Base-by-base conservation (phyloP, 2,797 vertebrate genomes). In the Thaleichthys pacificus region DNA sequence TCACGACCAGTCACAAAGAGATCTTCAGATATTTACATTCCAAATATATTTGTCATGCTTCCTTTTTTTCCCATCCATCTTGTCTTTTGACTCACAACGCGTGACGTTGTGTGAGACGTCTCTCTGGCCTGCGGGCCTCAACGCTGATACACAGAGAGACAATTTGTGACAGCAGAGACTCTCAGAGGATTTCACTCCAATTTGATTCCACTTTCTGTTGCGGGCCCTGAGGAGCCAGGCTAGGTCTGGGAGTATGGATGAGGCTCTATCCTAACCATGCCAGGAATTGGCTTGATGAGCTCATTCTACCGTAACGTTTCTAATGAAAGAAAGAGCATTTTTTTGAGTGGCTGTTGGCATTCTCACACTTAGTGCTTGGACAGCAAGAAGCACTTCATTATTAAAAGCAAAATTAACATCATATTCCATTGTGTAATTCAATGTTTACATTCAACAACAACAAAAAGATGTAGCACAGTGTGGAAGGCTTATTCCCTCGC, bases 381-480 rank as follows among this genome's bases (percentile, higher is more conserved):
- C 42, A 47, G 42, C 42, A 47, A 47, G 62, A 67, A 77, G 82
- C 76, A 74, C 70, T 75, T 42, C 12, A 42, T 42, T 12, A 42
- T 42, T 42, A 9, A 47, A 12, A 47, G 38, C 21, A 15, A 26
- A 51, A 49, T 24, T 9, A 15, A 28, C 63, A n/a, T 12, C 76
- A 74, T 79, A 61, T 76, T 69, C 77, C 84, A 85, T 79, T 79
- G 84, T 69, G 82, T 86, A 83, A 85, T 83, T 87, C 85, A 81
- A 74, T 84, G 82, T 86, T 85, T 84, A 78, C 70, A 68, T 72
- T 67, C 83, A 85, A 84, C 86, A 49, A 78, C 82, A 88, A 84
- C 87, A 78, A 85, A 76, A 69, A 76, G 86, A 80, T 80, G 86
- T 83, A 85, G 80, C 90, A 87, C 84, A 81, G 87, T 83, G 88